A percentile compares a stretch with the other conserved stretches of the same genome.
Evolutionary conservation across 2,797 vertebrate genomes (phyloP).

Genomic region (Sebastes hubbsi): DNA sequence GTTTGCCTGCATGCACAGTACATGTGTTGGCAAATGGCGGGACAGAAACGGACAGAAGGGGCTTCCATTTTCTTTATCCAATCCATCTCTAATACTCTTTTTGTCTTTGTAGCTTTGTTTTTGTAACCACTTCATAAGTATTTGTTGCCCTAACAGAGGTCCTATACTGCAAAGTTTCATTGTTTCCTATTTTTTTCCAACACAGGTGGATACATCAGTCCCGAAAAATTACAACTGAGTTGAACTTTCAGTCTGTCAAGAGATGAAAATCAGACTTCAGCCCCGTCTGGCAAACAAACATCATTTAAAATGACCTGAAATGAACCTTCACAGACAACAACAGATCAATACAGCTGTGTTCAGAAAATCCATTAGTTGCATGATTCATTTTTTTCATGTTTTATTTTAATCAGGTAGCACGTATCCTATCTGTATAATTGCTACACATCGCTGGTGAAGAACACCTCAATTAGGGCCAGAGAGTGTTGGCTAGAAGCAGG

Average conservation of each 20-base stretch:
- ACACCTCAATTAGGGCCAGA: background rate
- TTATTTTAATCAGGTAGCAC: background rate
- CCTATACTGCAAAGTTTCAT: background rate
- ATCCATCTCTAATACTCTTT: background rate
- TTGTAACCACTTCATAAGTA: background rate
- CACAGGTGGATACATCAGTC: background rate
- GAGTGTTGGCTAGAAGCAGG: background rate
- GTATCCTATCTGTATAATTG: background rate
- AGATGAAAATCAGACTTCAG: conserved; percentile 12
- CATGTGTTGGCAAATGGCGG: background rate
- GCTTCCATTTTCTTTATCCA: background rate
- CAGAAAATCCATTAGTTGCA: background rate
- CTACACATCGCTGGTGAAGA: background rate
- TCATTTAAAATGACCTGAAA: conserved; percentile 6
- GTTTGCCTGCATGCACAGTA: background rate
- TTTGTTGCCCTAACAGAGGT: background rate
- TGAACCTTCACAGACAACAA: background rate
- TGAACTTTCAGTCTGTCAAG: conserved; percentile 23
- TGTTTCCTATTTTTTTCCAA: background rate
- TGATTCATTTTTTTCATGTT: background rate
- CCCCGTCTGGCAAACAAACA: background rate
- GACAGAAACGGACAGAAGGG: background rate
- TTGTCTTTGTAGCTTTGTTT: background rate
- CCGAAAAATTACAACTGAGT: background rate
- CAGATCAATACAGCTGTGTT: conserved; percentile 7